Evolutionary conservation across 1,140 invertebrate genomes (phyloP), one percentile per base, ranked within the genome.

Genomic region (Sycophaga agraensis): DNA sequence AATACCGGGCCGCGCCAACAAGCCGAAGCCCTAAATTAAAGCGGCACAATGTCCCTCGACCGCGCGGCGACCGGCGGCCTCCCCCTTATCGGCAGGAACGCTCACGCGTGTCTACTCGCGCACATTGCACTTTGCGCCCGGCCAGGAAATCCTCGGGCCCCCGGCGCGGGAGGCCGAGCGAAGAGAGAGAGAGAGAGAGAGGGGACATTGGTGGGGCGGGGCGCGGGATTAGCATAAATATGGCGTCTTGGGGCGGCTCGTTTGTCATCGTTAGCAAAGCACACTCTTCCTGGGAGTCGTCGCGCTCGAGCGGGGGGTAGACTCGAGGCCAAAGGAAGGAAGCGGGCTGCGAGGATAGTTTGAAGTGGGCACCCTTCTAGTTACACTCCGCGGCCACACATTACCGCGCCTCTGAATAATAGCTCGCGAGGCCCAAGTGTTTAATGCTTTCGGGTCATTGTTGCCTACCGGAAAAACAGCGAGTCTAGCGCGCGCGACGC

Each of bases 231-330:
- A 81, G 79, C 78, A 80, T 81, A 80, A 80, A 80, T 81, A 81
- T 81, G 78, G 75, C 77, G 75, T 78, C 77, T 79, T 79, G 73
- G 72, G 75, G 68, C 71, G 74, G 65, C 67, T 71, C 77, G 73
- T 79, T 81, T 81, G 74, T 81, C 79, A 80, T 80, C 77, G 79
- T 81, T 80, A 81, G 78, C 74, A 81, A 81, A 81, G 78, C 78
- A 81, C 79, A 79, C 79, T 77, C 77, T 81, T 81, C 79, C 79
- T 78, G 77, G 74, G 77, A 72, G 71, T 66, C 66, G 69, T 60
- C 21, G 34, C n/a, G n/a, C n/a, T n/a, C n/a, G n/a, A n/a, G n/a
- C n/a, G n/a, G n/a, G n/a, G n/a, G n/a, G n/a, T n/a, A n/a, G n/a
- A n/a, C n/a, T n/a, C 17, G 21, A 66, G 60, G 65, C 64, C 64